Base-by-base conservation (phyloP, 1,140 invertebrate species). In the Drosophila pectinifera region DNA sequence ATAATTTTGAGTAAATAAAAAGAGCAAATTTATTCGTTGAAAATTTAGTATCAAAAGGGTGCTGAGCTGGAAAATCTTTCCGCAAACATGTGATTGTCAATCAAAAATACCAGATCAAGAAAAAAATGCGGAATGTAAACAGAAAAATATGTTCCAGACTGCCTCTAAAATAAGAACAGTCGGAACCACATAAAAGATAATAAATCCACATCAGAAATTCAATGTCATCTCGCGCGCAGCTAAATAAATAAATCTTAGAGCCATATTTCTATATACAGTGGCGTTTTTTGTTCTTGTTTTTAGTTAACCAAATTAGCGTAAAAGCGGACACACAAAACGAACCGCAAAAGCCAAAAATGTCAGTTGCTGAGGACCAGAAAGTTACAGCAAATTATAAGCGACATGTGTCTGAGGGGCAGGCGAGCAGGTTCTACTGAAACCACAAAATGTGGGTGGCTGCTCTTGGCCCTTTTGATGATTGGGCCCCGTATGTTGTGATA, bases 341-440 rank as follows among this genome's bases (percentile, higher is more conserved):
- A 55, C 67, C 67, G 46, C 55, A 73, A 42, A 65, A 56, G 54
- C 56, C 49, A 55, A 72, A 80, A 80, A 85, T 84, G 81, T 73
- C 81, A 85, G 81, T 68, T 61, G 63, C 46, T 68, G 70, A 45
- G 48, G 76, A 59, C 63, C 58, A 57, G 48, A 78, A 83, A 82
- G 64, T 84, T 80, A 63, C 65, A 57, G 80, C 72, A 64, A 80
- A 84, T 84, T 85, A 80, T 80, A 85, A 76, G 81, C 80, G 77
- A 84, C 80, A 83, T 85, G 82, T 78, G 82, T 82, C 45, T 68
- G 39, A 43, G 11, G 56, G 51, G 36, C 63, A 58, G 61, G 58
- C 48, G n/a, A n/a, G 58, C 43, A 45, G 64, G 43, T 28, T 24
- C 24, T 4, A 8, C 7, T 43, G 20, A 59, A 63, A 24, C 79